Percentiles rank a stretch among this genome's conserved stretches.
phyloP scores from a whole-genome alignment of 1,140 invertebrate species.

The Danaus plexippus region DNA sequence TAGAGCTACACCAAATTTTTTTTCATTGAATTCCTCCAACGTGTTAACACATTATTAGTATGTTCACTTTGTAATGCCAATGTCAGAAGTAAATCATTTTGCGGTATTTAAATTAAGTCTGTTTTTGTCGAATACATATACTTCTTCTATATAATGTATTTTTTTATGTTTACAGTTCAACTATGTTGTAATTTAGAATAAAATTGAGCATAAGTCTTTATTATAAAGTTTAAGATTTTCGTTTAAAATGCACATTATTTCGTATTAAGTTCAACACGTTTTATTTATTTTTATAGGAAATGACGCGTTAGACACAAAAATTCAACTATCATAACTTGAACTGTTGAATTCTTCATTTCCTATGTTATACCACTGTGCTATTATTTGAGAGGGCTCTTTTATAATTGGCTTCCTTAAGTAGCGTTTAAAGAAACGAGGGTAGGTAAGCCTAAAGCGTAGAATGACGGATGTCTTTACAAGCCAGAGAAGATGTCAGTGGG shows the following conservation, averaged over 20 bases:
- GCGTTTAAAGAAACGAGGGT: conserved; percentile 42
- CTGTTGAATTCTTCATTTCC: conserved; percentile 16
- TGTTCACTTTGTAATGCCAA: too few species aligned
- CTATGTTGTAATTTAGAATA: too few species aligned
- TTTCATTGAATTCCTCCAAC: conserved; percentile 15
- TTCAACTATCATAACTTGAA: conserved; percentile 26
- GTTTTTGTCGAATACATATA: too few species aligned
- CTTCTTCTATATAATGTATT: too few species aligned
- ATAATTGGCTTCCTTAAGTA: conserved; percentile 34
- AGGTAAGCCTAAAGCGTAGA: conserved; percentile 43
- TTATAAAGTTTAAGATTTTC: too few species aligned
- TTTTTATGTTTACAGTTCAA: too few species aligned
- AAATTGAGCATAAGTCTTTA: too few species aligned
- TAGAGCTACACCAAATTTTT: conserved; percentile 1
- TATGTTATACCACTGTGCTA: conserved; percentile 10
- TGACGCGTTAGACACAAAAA: conserved; percentile 47
- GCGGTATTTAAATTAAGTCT: too few species aligned
- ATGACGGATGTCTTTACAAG: conserved; percentile 68
- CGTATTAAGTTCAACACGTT: too few species aligned
- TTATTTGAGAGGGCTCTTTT: conserved; percentile 20
- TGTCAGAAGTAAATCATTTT: too few species aligned
- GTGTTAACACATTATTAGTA: conserved; percentile 20
- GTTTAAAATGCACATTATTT: too few species aligned
- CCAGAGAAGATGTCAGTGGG: conserved; percentile 45
- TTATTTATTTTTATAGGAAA: conserved; percentile 47